Conservation (phyloP, 1,140 invertebrate genomes). For the Bombus picipes region DNA sequence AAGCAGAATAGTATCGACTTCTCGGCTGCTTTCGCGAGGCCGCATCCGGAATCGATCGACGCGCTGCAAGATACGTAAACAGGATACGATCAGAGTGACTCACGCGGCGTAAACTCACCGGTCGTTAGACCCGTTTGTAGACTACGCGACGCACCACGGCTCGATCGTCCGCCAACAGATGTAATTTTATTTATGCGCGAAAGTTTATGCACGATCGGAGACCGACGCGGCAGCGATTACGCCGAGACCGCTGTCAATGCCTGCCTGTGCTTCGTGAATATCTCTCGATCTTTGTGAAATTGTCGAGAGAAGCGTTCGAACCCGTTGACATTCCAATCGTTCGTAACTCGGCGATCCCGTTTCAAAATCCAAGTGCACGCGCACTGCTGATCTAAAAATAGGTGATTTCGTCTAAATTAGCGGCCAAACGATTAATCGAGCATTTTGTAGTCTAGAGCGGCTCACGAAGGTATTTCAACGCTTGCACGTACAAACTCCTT, state of each 20-base stretch:
- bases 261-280: neutral
- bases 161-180: neutral
- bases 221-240: neutral
- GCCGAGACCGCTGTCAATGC: neutral
- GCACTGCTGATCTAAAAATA: too few species aligned
- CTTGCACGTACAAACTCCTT: too few species aligned
- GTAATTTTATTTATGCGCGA: constrained; percentile 9
- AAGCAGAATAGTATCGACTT: constrained; percentile 53
- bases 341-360: too few species aligned
- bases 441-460: too few species aligned
- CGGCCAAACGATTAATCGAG: too few species aligned
- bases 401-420: too few species aligned
- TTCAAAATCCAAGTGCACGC: too few species aligned
- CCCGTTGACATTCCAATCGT: too few species aligned
- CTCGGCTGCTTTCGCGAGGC: constrained; percentile 69
- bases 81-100: constrained; percentile 64
- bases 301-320: too few species aligned
- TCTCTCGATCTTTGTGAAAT: too few species aligned
- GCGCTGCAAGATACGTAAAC: constrained; percentile 62
- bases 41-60: constrained; percentile 71
- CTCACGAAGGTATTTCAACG: too few species aligned
- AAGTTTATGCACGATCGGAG: constrained; percentile 29
- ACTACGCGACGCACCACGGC: neutral
- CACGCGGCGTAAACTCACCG: constrained; percentile 40
- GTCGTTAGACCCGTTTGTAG: constrained; percentile 57